Evolutionary conservation across 2,797 vertebrate species (phyloP).

Genomic region (Macropus fuliginosus): DNA sequence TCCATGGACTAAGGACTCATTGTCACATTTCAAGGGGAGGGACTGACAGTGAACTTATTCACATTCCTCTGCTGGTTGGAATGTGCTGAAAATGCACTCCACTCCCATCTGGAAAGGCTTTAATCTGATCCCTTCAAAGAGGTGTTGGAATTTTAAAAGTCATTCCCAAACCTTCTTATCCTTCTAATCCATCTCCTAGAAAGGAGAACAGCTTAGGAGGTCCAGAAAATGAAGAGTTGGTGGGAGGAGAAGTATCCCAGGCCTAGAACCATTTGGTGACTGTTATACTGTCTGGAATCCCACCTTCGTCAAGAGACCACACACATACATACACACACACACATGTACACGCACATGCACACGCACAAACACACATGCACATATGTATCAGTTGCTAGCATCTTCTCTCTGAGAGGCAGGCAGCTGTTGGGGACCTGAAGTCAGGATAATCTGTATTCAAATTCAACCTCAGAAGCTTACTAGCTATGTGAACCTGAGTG

Average conservation of each 20-base stretch:
- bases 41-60: not conserved
- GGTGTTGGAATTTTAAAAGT: conserved; percentile 19
- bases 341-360: not conserved
- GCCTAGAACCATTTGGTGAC: not conserved
- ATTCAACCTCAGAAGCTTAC: not conserved
- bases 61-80: not conserved
- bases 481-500: not conserved
- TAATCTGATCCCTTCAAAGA: conserved; percentile 20
- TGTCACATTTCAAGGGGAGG: not conserved
- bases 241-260: not conserved
- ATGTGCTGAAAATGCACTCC: not conserved
- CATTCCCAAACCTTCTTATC: conserved; percentile 6
- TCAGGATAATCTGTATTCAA: not conserved
- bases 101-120: not conserved
- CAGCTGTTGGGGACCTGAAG: not conserved
- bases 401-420: not conserved
- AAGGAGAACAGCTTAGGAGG: not conserved
- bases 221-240: not conserved
- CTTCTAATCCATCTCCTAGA: not conserved
- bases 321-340: not conserved
- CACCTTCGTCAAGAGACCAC: not conserved
- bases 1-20: not conserved
- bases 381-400: not conserved
- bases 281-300: conserved; percentile 6
- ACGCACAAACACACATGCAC: not conserved